Percentiles rank a stretch among this genome's conserved stretches.
Evolutionary conservation across 1,140 invertebrate genomes (phyloP).

Genomic region (Berghia stephanieae): DNA sequence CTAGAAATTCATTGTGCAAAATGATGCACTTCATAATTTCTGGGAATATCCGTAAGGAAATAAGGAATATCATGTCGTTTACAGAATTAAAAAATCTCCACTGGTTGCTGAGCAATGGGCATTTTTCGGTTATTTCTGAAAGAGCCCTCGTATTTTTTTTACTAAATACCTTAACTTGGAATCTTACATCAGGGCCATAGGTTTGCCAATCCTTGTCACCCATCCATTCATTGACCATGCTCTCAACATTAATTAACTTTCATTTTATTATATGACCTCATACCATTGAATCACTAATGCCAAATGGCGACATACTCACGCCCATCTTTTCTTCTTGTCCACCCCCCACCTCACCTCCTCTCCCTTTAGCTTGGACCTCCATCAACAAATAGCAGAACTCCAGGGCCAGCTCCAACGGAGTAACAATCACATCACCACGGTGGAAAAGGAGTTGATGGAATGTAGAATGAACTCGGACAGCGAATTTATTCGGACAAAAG

Average conservation of each 20-base stretch:
- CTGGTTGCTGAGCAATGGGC: too few relatives aligned
- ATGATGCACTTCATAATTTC: too few relatives aligned
- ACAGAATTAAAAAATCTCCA: too few relatives aligned
- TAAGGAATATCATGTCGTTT: too few relatives aligned
- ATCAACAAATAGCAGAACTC: constrained; percentile 87
- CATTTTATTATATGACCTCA: neutral
- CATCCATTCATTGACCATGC: neutral
- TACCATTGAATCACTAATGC: neutral
- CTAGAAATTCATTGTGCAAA: too few relatives aligned
- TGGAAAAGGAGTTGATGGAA: constrained; percentile 86
- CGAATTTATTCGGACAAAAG: constrained; percentile 80
- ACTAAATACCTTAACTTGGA: too few relatives aligned
- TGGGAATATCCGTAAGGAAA: too few relatives aligned
- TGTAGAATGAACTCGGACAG: constrained; percentile 79
- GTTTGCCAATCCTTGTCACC: neutral
- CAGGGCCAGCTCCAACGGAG: constrained; percentile 81
- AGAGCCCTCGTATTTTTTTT: too few relatives aligned
- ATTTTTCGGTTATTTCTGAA: too few relatives aligned
- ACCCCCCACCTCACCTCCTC: too few relatives aligned
- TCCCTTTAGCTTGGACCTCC: constrained; percentile 75
- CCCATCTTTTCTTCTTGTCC: neutral
- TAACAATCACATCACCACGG: constrained; percentile 82
- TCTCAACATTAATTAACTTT: neutral
- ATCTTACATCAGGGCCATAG: too few relatives aligned
- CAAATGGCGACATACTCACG: neutral